phyloP scores from a whole-genome alignment of 2,888 invertebrate genomes.

The Drosophila pullipes region DNA sequence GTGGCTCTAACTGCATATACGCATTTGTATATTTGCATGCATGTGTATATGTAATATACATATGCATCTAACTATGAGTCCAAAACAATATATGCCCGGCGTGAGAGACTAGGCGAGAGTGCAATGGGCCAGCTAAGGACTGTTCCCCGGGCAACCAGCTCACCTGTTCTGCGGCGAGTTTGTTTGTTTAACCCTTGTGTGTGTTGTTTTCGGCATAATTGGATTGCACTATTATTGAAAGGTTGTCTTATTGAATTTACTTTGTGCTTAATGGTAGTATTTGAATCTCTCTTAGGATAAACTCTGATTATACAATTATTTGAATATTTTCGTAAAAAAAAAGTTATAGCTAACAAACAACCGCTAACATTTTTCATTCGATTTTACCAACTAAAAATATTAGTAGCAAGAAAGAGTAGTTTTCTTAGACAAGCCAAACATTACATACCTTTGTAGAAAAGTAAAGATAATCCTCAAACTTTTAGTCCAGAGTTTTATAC shows the following conservation, averaged over 20 bases:
- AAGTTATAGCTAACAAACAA: neutral
- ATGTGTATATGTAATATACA: neutral
- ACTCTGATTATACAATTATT: neutral
- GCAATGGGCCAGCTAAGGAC: constrained; percentile 8
- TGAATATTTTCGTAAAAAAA: neutral
- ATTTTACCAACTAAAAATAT: neutral
- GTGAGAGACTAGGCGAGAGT: neutral
- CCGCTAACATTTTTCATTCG: neutral
- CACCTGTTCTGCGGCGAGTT: constrained; percentile 20
- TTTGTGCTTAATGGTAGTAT: neutral
- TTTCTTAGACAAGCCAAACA: neutral
- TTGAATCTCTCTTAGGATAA: neutral
- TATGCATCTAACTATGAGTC: neutral
- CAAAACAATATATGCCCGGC: constrained; percentile 17
- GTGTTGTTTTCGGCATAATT: too few species aligned
- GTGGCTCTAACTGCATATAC: constrained; percentile 5
- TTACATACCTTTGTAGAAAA: neutral
- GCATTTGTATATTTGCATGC: neutral
- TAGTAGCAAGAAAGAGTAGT: neutral
- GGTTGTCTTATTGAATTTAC: neutral
- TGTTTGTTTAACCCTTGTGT: constrained; percentile 4
- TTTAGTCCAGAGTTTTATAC: neutral
- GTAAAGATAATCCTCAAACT: neutral
- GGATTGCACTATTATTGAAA: too few species aligned
- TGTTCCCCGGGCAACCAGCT: constrained; percentile 38